Evolutionary conservation across 2,113 vertebrate genomes (phyloP).

Genomic region (Stegastes partitus): DNA sequence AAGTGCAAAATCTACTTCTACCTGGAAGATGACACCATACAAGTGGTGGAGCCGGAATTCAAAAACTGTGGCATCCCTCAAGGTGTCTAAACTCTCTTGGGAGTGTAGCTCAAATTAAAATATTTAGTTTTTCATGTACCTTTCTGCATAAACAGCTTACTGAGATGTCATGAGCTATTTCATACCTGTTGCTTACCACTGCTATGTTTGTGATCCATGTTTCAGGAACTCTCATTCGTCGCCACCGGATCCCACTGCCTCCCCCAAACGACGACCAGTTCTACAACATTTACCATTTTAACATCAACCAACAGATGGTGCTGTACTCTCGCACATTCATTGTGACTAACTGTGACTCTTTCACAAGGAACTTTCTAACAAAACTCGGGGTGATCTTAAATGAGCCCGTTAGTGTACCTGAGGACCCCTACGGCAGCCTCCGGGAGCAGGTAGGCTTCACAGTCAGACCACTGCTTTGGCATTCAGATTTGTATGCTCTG

Average conservation of each 20-base stretch:
- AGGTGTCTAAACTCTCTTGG: constrained; percentile 79
- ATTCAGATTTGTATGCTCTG: neutral
- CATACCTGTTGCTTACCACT: neutral
- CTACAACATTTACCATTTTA: constrained; percentile 91
- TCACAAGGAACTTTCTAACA: constrained; percentile 90
- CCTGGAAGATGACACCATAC: constrained; percentile 93
- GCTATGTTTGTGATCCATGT: constrained; percentile 1
- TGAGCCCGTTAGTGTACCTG: constrained; percentile 73
- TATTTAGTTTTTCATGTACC: neutral
- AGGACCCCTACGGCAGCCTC: constrained; percentile 87
- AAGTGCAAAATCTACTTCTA: constrained; percentile 93
- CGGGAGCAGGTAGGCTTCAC: constrained; percentile 81
- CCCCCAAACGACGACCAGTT: constrained; percentile 89
- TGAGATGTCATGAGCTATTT: neutral
- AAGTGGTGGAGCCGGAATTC: constrained; percentile 89
- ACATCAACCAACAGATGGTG: constrained; percentile 88
- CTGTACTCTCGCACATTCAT: constrained; percentile 89
- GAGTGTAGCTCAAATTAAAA: neutral
- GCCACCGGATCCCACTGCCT: constrained; percentile 91
- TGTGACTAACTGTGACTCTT: constrained; percentile 89
- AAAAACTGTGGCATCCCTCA: constrained; percentile 92
- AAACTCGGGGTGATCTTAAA: constrained; percentile 89
- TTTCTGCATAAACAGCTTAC: neutral
- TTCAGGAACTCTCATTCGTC: constrained; percentile 88
- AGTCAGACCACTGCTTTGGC: neutral